Base-by-base conservation (phyloP, 2,113 vertebrate species). In the Lycaon pictus region DNA sequence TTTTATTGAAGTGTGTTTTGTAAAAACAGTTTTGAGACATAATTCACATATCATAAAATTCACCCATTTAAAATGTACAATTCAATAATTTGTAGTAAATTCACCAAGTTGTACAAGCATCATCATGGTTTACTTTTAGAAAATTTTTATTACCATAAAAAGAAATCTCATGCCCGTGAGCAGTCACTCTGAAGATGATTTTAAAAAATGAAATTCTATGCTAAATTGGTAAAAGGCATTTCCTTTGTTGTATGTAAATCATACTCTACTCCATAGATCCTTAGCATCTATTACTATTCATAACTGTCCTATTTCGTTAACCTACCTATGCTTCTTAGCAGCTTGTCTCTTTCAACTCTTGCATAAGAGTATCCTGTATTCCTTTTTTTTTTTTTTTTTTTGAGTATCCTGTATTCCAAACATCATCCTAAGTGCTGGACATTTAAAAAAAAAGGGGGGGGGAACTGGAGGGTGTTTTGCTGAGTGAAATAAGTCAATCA, bases 81-180 rank as follows among this genome's bases (percentile, higher is more conserved):
- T 90, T 94, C 35, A 60, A 48, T 82, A n/a, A 43, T 32, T 82
- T 88, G 87, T 81, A 95, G 83, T 62, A 89, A 90, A 87, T 58
- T 87, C 53, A 85, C 43, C 72, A 13, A 90, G 17, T 80, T 84
- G 35, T 93, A 32, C n/a, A 92, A 63, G 7, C 7, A 79, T 79
- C 10, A 83, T 62, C 5, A 48, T 3, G 83, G 65, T 85, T 17
- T 74, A 92, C 96, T 86, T 89, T 92, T 88, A 81, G 65, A 89
- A 93, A 71, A 32, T 51, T 80, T 87, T 93, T 11, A 62, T 13
- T 56, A 71, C 9, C 2, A n/a, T 0, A 0, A 32, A 32, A 72
- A 67, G 27, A 97, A 97, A 82, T 16, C 25, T 7, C 5, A 81
- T 62, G 53, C 22, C 23, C 4, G 90, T 60, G 80, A 83, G 19